Percentiles rank a stretch among this genome's conserved stretches.
Evolutionary conservation across 2,888 invertebrate species (phyloP).

Genomic region (Dynastes hyllus): DNA sequence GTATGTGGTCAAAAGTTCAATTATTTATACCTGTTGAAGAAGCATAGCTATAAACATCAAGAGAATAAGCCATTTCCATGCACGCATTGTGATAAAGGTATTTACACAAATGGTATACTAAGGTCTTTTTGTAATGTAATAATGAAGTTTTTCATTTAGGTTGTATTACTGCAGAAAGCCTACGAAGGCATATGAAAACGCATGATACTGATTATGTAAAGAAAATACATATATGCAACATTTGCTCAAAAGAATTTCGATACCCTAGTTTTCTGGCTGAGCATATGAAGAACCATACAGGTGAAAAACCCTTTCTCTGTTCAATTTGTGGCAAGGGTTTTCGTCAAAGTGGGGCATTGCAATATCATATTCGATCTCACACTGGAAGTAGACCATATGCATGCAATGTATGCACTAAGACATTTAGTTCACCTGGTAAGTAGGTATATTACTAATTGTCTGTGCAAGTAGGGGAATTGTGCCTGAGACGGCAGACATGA

Average conservation of each 20-base stretch:
- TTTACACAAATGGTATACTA: not conserved
- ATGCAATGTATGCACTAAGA: constrained; percentile 58
- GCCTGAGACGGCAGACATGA: too few relatives aligned
- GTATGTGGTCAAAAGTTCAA: constrained; percentile 63
- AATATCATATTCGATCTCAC: constrained; percentile 60
- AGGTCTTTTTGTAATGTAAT: constrained; percentile 8
- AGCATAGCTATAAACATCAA: constrained; percentile 65
- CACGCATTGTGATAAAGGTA: constrained; percentile 64
- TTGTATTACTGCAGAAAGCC: constrained; percentile 67
- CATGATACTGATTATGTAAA: constrained; percentile 65
- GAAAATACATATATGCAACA: constrained; percentile 63
- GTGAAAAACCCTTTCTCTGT: constrained; percentile 68
- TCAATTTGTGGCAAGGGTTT: constrained; percentile 68
- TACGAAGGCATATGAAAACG: constrained; percentile 65
- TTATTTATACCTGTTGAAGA: constrained; percentile 64
- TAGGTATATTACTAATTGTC: constrained; percentile 8
- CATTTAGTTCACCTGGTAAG: constrained; percentile 58
- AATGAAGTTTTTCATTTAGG: constrained; percentile 57
- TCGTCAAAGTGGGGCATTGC: constrained; percentile 63
- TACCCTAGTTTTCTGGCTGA: constrained; percentile 66
- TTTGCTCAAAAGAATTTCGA: constrained; percentile 65
- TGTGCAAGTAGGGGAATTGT: too few relatives aligned
- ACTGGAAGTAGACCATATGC: constrained; percentile 59
- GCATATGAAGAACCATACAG: constrained; percentile 69
- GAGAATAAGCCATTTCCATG: constrained; percentile 66